Conservation (phyloP, 1,140 invertebrate species). For the Magallana angulata region DNA sequence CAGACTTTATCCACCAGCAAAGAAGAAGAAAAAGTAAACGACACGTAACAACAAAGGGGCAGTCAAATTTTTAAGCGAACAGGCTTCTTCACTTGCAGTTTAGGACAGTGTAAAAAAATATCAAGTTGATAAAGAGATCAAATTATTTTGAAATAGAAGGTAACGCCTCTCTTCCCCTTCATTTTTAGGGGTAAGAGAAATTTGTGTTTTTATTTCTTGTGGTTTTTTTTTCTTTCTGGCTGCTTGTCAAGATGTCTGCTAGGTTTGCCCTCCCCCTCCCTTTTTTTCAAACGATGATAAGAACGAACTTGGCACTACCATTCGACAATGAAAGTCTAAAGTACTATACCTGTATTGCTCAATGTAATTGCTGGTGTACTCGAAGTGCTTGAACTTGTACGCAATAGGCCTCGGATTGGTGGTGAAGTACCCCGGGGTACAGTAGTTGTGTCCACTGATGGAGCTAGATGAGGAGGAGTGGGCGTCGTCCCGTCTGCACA, state of each 20-base stretch:
- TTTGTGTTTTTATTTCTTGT: too few relatives aligned
- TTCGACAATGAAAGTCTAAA: not conserved
- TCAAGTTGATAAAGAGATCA: not conserved
- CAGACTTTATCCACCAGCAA: too few relatives aligned
- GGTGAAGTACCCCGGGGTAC: conserved; percentile 23
- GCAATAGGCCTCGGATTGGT: conserved; percentile 18
- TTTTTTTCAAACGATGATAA: not conserved
- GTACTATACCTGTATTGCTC: conserved; percentile 45
- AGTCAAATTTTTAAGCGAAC: too few relatives aligned
- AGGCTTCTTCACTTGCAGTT: too few relatives aligned
- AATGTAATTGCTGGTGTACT: conserved; percentile 40
- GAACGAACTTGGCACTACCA: not conserved
- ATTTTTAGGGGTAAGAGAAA: not conserved
- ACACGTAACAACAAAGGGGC: too few relatives aligned
- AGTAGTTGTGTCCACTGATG: not conserved
- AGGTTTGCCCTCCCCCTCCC: too few relatives aligned
- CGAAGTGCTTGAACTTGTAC: conserved; percentile 47
- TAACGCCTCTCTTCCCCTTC: not conserved
- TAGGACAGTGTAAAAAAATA: not conserved
- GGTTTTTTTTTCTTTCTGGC: not conserved
- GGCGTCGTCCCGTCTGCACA: not conserved
- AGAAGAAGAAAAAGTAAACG: too few relatives aligned
- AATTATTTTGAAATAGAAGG: not conserved
- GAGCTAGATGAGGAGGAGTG: not conserved
- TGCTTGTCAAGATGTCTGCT: too few relatives aligned